Evolutionary conservation across 2,888 invertebrate genomes (phyloP), one percentile per base, ranked within the genome.

Genomic region (Andrena hattorfiana): DNA sequence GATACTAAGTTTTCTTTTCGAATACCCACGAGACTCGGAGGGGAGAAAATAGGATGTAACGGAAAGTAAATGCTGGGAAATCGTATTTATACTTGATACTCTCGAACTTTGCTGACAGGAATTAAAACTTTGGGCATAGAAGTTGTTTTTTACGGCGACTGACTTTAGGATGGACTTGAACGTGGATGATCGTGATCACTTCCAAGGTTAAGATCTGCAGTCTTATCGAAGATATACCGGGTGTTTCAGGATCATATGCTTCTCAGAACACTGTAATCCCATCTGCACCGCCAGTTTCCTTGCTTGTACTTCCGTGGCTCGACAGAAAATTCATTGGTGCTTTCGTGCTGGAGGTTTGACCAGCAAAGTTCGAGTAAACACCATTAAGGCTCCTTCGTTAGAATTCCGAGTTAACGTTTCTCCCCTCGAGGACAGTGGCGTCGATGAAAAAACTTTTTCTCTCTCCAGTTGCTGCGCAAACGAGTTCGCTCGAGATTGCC

Each of bases 401-500:
- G 77, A 71, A 81, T 83, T 81, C 76, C 51, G 54, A 49, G 32
- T 73, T 20, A 28, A 51, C 30, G 69, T 49, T 64, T 60, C 54
- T 66, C 63, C 64, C 63, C 56, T 56, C 5, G 49, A 51, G 23
- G 54, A 64, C 30, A 59, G n/a, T 54, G 23, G n/a, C n/a, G 49
- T n/a, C 80, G 72, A 83, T 83, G 81, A 81, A 83, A 83, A 76
- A 80, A 81, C 71, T 81, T 83, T 83, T 51, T 8, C 49, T 49
- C 32, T 28, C 32, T 54, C 10, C 48, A 23, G 48, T 59, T 64
- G 32, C 32, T 28, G 16, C 2, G 13, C 23, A 20, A 51, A 42
- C 23, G 28, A 35, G 28, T 10, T 60, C n/a, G 26, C 8, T 28
- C 59, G 26, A 64, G 35, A 42, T 75, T 75, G 20, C 26, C 6